These are phyloP conservation scores for Pelecanus crispus DNA, from an alignment of 2,113 vertebrate genomes.

Conservation along the genomic window DNA sequence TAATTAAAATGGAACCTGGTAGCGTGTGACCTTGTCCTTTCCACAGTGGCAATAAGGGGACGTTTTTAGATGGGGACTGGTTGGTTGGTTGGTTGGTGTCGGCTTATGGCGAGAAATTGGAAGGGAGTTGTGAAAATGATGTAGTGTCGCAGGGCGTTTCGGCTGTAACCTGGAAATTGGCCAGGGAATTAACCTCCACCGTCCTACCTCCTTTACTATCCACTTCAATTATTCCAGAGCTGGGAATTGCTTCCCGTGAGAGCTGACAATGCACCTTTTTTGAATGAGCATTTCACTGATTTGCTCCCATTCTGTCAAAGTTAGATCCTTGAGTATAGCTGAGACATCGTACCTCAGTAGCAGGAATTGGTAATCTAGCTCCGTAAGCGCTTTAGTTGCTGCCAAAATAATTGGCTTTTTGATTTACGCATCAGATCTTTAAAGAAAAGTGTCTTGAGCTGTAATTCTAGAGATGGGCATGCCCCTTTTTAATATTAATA, in stretches of 20 bases:
- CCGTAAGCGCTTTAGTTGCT: not conserved
- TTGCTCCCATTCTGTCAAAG: not conserved
- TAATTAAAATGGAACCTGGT: not conserved
- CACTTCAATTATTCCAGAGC: not conserved
- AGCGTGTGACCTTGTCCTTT: not conserved
- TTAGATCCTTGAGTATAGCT: not conserved
- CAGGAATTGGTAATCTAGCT: not conserved
- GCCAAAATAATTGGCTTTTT: not conserved
- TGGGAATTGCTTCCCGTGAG: not conserved
- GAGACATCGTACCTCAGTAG: not conserved
- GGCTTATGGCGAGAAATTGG: not conserved
- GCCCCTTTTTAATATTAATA: slow-evolving; percentile 29
- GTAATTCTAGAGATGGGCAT: slow-evolving; percentile 8
- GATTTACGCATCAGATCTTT: slow-evolving; percentile 5
- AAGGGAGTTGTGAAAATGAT: not conserved
- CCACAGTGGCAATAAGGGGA: not conserved
- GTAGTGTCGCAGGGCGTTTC: not conserved
- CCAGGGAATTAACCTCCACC: not conserved
- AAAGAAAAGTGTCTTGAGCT: not conserved
- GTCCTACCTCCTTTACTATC: not conserved
- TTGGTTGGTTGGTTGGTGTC: not conserved
- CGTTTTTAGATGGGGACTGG: not conserved
- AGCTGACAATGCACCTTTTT: not conserved
- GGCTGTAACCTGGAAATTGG: not conserved
- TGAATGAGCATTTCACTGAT: not conserved